Base-by-base conservation (phyloP, 2,113 vertebrate species). In the Atrichornis clamosus region DNA sequence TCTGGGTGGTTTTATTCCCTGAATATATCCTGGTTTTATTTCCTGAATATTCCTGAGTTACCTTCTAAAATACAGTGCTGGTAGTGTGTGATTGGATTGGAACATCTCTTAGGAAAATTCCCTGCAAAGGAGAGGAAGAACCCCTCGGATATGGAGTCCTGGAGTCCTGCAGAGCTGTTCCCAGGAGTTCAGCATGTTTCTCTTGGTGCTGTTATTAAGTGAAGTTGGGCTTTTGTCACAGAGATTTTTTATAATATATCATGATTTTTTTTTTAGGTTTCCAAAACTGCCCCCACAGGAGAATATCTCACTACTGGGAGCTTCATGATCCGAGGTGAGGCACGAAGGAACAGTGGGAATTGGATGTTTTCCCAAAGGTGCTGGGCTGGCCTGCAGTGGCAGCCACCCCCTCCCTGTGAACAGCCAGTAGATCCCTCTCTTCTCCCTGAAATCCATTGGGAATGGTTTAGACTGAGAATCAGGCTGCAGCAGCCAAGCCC, bases 261-360 rank as follows among this genome's bases (percentile, higher is more conserved):
- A 0, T 76, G 30, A 17, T 46, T 82, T 68, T 24, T 33, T 69
- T 49, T 68, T 37, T 27, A 99, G 99, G 99, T 99, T 56, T 99
- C 99, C 58, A 99, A 99, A 97, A 99, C 99, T 2, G 99, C 99
- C 35, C 99, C 99, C 30, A 99, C 99, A 3, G 99, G 99, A 98
- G 99, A 99, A 78, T 99, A 99, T 86, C 98, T 99, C 96, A 99
- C 99, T 46, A 99, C 99, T 41, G 99, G 99, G 79, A 99, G 99
- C 95, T 99, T 99, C 98, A 99, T 99, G 99, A 99, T 99, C 94
- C 97, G 99, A 99, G 99, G 99, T 99, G 97, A 98, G 96, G 46
- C n/a, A 3, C 60, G 4, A 20, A 28, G 73, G 50, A 44, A 2
- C 8, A 6, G 11, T 2, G 79, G 72, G 46, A 23, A 2, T 30